Evolutionary conservation across 2,797 vertebrate genomes (phyloP).

Genomic region (Pristis pectinata): DNA sequence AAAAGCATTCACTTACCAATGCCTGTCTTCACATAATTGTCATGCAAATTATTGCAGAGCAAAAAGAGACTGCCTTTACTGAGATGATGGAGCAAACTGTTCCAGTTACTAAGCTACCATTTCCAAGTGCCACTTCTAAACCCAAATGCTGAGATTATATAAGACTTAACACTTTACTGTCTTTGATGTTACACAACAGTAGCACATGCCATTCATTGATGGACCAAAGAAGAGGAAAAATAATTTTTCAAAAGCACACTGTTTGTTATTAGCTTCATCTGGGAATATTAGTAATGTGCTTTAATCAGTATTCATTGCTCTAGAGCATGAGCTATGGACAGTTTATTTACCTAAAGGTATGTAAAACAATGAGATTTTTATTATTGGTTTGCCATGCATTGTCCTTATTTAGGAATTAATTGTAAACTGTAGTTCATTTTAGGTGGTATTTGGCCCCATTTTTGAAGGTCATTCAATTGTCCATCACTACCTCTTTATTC

Average conservation of each 20-base stretch:
- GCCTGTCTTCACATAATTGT: not conserved
- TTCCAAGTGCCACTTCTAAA: not conserved
- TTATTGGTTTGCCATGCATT: not conserved
- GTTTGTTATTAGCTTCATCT: not conserved
- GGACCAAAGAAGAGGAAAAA: not conserved
- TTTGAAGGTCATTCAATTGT: not conserved
- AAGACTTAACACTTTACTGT: not conserved
- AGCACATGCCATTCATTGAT: not conserved
- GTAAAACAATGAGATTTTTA: not conserved
- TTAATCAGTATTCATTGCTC: not conserved
- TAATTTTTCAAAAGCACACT: not conserved
- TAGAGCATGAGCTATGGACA: not conserved
- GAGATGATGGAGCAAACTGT: not conserved
- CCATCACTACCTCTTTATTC: not conserved
- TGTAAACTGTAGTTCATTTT: not conserved
- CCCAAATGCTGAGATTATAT: not conserved
- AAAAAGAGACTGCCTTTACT: not conserved
- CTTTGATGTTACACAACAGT: not conserved
- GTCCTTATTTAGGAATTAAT: not conserved
- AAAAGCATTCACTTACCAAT: not conserved
- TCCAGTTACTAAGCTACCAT: conserved; percentile 20
- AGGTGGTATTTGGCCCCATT: not conserved
- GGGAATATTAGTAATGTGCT: not conserved
- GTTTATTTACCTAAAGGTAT: not conserved
- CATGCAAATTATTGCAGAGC: conserved; percentile 24